A percentile compares a stretch with the other conserved stretches of the same genome.
Conservation (phyloP, 2,113 vertebrate genomes). For the Osmerus eperlanus region DNA sequence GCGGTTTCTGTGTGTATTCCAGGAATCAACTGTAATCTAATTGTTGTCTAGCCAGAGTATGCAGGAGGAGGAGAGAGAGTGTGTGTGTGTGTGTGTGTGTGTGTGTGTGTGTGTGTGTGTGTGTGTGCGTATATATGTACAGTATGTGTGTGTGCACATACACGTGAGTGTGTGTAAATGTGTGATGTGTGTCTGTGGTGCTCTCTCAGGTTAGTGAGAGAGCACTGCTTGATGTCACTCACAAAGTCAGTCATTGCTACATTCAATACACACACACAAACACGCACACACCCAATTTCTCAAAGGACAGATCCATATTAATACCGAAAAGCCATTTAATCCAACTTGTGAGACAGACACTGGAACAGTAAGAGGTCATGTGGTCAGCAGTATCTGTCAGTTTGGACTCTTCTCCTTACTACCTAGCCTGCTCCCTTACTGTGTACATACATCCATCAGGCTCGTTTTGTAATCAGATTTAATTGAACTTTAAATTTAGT, state of each 20-base stretch:
- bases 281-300: background rate
- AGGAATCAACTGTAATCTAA: background rate
- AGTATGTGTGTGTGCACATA: background rate
- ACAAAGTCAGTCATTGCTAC: background rate
- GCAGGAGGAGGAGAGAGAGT: background rate
- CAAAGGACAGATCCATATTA: too few species aligned
- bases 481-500: too few species aligned
- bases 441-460: too few species aligned
- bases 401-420: too few species aligned
- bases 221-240: background rate
- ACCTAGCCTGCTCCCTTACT: too few species aligned
- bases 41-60: constrained; percentile 1
- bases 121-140: constrained; percentile 9
- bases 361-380: too few species aligned
- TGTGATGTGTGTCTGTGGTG: constrained; percentile 10
- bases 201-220: constrained; percentile 14
- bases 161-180: background rate
- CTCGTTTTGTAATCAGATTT: too few species aligned
- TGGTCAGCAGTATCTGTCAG: too few species aligned
- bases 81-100: constrained; percentile 3
- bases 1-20: background rate
- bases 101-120: constrained; percentile 3
- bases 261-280: background rate
- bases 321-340: too few species aligned
- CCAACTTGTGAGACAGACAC: too few species aligned